Conservation (phyloP, 2,888 invertebrate genomes). For the Danaus chrysippus region DNA sequence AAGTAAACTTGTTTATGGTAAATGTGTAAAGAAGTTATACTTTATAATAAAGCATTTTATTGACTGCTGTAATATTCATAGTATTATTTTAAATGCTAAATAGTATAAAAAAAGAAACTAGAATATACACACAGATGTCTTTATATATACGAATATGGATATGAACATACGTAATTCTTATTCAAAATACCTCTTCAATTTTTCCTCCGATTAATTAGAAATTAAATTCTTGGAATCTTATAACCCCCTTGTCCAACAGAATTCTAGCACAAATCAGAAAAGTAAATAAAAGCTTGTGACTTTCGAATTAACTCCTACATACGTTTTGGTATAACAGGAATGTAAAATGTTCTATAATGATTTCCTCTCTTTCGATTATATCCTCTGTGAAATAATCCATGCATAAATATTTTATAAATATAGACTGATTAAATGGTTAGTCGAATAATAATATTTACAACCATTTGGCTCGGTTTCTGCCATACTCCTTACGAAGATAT, state of each 20-base stretch:
- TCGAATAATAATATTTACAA: slow-evolving; percentile 41
- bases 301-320: slow-evolving; percentile 93
- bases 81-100: too few relatives aligned
- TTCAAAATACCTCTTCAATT: slow-evolving; percentile 67
- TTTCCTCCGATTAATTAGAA: slow-evolving; percentile 87
- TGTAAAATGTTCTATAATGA: slow-evolving; percentile 89
- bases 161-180: neutral
- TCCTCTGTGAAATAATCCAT: slow-evolving; percentile 76
- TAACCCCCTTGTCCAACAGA: slow-evolving; percentile 78
- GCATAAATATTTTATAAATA: slow-evolving; percentile 12
- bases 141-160: neutral
- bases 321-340: slow-evolving; percentile 91
- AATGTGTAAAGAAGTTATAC: too few relatives aligned
- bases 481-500: slow-evolving; percentile 87
- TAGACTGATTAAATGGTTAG: neutral
- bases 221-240: too few relatives aligned
- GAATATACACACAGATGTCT: neutral
- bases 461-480: slow-evolving; percentile 83
- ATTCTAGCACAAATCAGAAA: slow-evolving; percentile 86
- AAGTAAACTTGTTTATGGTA: too few relatives aligned
- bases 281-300: slow-evolving; percentile 92
- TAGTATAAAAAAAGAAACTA: too few relatives aligned
- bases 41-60: too few relatives aligned
- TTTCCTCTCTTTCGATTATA: slow-evolving; percentile 85
- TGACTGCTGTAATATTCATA: too few relatives aligned